Evolutionary conservation across 2,888 invertebrate species (phyloP), one percentile per base, ranked within the genome.

Genomic region (Galeopsomyia nigrocyanea): DNA sequence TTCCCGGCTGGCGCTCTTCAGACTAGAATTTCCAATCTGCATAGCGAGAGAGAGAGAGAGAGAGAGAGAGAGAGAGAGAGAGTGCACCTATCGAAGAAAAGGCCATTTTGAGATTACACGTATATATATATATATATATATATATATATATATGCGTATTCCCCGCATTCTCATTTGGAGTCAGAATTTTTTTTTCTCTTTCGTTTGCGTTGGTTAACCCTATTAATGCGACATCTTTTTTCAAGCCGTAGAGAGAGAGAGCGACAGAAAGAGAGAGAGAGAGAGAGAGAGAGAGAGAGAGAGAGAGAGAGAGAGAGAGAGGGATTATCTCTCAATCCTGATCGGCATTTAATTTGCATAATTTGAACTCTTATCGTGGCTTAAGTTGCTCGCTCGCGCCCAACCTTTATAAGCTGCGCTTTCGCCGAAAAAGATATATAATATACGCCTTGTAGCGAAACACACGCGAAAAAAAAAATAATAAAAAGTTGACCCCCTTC

Each of bases 271-370:
- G 67, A 17, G 49, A 74, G 71, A 64, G 67, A 17, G 49, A 74
- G 71, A 64, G 67, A 17, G 49, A 74, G 71, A 64, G 67, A 17
- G 49, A 74, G 71, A 64, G 67, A 17, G 49, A 74, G 71, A 64
- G 67, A 17, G 49, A 74, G 71, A 64, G 67, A 17, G 49, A 74
- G 71, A 64, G 67, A 17, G 49, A 74, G 71, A 64, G 67, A 17
- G 49, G 71, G 71, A 74, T 74, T 71, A 74, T 74, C 71, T 68
- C 69, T 70, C 67, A 71, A 74, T 74, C 71, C 62, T 66, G 71
- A 75, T 71, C 68, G 71, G 66, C 71, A 66, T 62, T 75, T 68
- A 75, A 75, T 75, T 75, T 71, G 66, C 75, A 75, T 75, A 75
- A 71, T 71, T 75, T 50, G 62, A 68, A 68, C 68, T 71, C 74